These are phyloP conservation scores for Lithophane semibrunnea DNA, from an alignment of 2,888 invertebrate genomes.

Conservation along the genomic window DNA sequence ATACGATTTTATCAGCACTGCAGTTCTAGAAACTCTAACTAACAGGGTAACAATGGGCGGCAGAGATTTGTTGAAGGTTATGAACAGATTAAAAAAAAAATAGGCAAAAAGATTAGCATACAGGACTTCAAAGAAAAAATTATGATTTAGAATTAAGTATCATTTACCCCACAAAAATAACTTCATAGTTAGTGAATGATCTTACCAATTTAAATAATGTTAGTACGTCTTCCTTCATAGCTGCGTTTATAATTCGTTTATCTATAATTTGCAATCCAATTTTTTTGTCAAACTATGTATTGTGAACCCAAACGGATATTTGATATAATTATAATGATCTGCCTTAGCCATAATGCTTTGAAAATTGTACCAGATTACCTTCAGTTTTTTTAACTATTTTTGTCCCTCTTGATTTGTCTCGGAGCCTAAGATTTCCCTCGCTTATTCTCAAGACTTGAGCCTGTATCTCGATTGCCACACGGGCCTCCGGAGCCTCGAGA, in stretches of 20 bases:
- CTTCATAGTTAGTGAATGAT: background rate
- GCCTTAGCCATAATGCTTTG: background rate
- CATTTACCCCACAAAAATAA: background rate
- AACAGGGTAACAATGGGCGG: background rate
- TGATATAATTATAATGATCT: background rate
- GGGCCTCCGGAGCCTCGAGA: slow-evolving; percentile 78
- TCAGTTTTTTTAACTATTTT: background rate
- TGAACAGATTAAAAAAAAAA: background rate
- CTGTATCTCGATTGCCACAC: slow-evolving; percentile 74
- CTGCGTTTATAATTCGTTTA: background rate
- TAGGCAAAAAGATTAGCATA: background rate
- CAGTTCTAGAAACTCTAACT: background rate
- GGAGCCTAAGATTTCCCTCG: slow-evolving; percentile 42
- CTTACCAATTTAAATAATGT: background rate
- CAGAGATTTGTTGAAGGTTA: background rate
- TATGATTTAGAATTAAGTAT: slow-evolving; percentile 20
- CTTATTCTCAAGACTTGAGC: slow-evolving; percentile 68
- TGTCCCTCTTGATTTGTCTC: background rate
- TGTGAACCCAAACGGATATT: background rate
- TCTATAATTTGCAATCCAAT: background rate
- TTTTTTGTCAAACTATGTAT: background rate
- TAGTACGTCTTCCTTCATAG: background rate
- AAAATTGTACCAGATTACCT: background rate
- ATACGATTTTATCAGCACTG: background rate
- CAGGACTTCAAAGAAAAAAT: background rate